A percentile compares a stretch with the other conserved stretches of the same genome.
Conservation (phyloP, 2,113 vertebrate species). For the Laticauda laticaudata region DNA sequence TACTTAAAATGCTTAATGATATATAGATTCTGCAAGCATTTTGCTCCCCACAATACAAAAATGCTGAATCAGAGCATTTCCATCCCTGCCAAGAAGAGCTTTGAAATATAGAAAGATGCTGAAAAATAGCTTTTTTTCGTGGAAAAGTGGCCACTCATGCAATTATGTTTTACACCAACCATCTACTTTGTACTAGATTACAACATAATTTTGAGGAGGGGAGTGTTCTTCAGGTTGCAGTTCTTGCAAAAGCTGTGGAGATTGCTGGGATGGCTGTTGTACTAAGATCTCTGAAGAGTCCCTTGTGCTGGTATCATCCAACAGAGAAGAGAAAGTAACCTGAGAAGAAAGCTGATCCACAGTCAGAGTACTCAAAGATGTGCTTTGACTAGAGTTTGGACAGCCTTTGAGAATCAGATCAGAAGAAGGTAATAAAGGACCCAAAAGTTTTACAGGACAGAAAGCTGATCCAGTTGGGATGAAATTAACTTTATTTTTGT, state of each 20-base stretch:
- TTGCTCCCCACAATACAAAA: slow-evolving; percentile 68
- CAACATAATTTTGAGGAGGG: slow-evolving; percentile 78
- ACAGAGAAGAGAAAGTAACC: slow-evolving; percentile 79
- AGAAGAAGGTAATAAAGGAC: slow-evolving; percentile 75
- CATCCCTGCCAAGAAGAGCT: slow-evolving; percentile 78
- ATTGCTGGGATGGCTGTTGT: slow-evolving; percentile 67
- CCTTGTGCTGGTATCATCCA: slow-evolving; percentile 87
- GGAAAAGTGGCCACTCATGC: slow-evolving; percentile 85
- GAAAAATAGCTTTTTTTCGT: slow-evolving; percentile 64
- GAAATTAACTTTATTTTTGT: slow-evolving; percentile 99
- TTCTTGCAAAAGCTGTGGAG: slow-evolving; percentile 71
- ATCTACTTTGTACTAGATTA: slow-evolving; percentile 83
- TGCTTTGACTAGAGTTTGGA: slow-evolving; percentile 67
- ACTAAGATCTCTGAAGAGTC: slow-evolving; percentile 71
- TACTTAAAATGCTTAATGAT: slow-evolving; percentile 72
- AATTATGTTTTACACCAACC: slow-evolving; percentile 67
- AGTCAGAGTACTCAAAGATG: slow-evolving; percentile 70
- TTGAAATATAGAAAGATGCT: slow-evolving; percentile 68
- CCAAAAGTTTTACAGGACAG: slow-evolving; percentile 93
- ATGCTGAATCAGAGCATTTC: slow-evolving; percentile 65
- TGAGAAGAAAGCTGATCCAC: slow-evolving; percentile 82
- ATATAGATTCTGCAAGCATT: slow-evolving; percentile 70
- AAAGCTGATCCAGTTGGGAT: slow-evolving; percentile 96
- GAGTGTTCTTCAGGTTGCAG: slow-evolving; percentile 75
- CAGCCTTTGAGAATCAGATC: slow-evolving; percentile 78